Base-by-base conservation (phyloP, 2,797 vertebrate species). In the Lithobates pipiens region DNA sequence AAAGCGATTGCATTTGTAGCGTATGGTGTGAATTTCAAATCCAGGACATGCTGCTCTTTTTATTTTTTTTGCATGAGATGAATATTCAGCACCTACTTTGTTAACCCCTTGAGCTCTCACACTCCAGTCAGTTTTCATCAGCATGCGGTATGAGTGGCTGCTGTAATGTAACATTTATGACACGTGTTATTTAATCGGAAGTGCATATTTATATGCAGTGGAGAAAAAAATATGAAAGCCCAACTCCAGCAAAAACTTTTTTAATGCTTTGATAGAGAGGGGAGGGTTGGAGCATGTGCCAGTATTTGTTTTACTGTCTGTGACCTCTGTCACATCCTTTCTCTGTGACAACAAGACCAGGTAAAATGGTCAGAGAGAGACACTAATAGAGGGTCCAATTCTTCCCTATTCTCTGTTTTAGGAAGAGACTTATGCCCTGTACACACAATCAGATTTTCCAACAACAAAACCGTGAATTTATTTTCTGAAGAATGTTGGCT, bases 21-120 rank as follows among this genome's bases (percentile, higher is more conserved):
- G 72, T 81, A 76, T 76, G 78, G 77, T 81, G 78, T 85, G 72
- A 80, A 69, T 85, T 70, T 76, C 74, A 50, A 27, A 70, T 76
- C 63, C 29, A 81, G 65, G 63, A 57, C 32, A 42, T 23, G 42
- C 13, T 61, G 72, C 65, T 76, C 72, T 42, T 81, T 76, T 61
- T 61, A 7, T 61, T 46, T 46, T 46, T 54, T 80, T 70, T 42
- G 18, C 32, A 67, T 67, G 7, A 21, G 81, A 83, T 10, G 39
- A 61, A 76, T 67, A 76, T 68, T 84, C 39, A 70, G 42, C 74
- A 54, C 6, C 2, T 57, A 25, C 36, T 77, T 46, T 46, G 46
- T 70, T 84, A 84, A 84, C 82, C 46, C 44, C 44, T 71, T 34
- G 13, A 32, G 23, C 18, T 23, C 9, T 32, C 9, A 11, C 68